These are phyloP conservation scores for Oreortyx pictus DNA, from an alignment of 2,797 vertebrate species.

Conservation along the genomic window DNA sequence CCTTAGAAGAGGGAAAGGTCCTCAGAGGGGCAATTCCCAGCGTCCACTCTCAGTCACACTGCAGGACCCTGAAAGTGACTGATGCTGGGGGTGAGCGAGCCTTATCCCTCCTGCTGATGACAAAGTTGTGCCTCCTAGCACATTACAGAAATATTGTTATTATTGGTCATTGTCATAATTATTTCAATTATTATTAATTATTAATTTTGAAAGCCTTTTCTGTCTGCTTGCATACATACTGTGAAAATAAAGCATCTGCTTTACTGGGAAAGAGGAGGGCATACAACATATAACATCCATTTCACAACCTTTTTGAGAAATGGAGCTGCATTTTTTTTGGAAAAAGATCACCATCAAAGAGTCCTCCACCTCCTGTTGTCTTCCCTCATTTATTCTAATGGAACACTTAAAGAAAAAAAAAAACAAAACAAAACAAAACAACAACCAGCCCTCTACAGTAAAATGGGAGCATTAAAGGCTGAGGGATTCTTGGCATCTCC, in stretches of 20 bases:
- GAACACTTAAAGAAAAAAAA: not conserved
- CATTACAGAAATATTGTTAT: not conserved
- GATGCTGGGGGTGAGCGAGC: not conserved
- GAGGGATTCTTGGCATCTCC: not conserved
- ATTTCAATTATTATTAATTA: not conserved
- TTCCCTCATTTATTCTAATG: not conserved
- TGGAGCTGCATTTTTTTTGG: not conserved
- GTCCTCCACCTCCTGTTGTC: not conserved
- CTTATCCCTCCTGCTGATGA: not conserved
- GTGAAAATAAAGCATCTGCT: not conserved
- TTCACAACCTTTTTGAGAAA: not conserved
- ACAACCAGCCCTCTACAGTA: no score
- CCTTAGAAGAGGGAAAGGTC: not conserved
- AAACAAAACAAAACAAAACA: not conserved
- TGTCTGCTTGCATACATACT: not conserved
- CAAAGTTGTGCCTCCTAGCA: not conserved
- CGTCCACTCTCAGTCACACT: no score
- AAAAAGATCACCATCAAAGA: not conserved
- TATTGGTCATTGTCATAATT: not conserved
- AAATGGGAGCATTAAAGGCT: not conserved
- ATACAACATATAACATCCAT: not conserved
- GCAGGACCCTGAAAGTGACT: no score
- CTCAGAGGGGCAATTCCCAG: no score
- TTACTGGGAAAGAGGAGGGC: not conserved
- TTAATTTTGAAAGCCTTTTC: not conserved